Evolutionary conservation across 1,140 invertebrate species (phyloP).

Genomic region (Steinernema feltiae): DNA sequence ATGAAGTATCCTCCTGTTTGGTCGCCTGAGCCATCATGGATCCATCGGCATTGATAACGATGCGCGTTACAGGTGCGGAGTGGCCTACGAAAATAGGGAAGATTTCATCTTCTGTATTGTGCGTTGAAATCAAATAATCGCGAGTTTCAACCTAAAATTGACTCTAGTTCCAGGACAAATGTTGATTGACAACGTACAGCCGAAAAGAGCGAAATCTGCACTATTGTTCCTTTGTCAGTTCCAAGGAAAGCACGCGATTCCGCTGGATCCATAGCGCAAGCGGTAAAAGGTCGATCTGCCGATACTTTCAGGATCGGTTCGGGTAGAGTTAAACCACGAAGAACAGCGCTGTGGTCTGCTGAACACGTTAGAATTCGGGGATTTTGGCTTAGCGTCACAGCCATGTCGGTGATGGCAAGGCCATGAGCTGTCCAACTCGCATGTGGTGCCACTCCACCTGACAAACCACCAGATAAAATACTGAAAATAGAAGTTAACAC

Average conservation of each 20-base stretch:
- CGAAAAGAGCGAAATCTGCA: constrained; percentile 27
- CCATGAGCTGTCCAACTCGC: constrained; percentile 29
- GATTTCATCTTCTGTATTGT: constrained; percentile 14
- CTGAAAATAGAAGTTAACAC: neutral
- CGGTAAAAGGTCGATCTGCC: constrained; percentile 31
- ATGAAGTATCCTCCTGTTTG: constrained; percentile 30
- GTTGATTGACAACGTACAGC: constrained; percentile 3
- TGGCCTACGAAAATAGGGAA: constrained; percentile 29
- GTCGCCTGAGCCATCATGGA: constrained; percentile 30
- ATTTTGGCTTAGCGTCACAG: constrained; percentile 11
- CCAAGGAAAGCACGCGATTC: constrained; percentile 35
- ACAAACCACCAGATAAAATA: constrained; percentile 22
- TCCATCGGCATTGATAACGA: constrained; percentile 26
- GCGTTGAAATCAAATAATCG: constrained; percentile 21
- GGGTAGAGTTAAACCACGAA: constrained; percentile 27
- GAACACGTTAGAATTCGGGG: constrained; percentile 14
- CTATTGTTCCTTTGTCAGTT: constrained; percentile 32
- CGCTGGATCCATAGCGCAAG: constrained; percentile 27
- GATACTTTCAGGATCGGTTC: constrained; percentile 27
- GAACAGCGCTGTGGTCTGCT: constrained; percentile 24
- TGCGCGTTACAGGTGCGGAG: constrained; percentile 17
- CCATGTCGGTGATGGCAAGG: constrained; percentile 20
- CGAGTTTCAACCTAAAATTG: constrained; percentile 14
- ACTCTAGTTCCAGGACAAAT: neutral
- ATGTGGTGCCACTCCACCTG: constrained; percentile 14